Evolutionary conservation across 2,888 invertebrate species (phyloP).

Genomic region (Zele albiditarsus): DNA sequence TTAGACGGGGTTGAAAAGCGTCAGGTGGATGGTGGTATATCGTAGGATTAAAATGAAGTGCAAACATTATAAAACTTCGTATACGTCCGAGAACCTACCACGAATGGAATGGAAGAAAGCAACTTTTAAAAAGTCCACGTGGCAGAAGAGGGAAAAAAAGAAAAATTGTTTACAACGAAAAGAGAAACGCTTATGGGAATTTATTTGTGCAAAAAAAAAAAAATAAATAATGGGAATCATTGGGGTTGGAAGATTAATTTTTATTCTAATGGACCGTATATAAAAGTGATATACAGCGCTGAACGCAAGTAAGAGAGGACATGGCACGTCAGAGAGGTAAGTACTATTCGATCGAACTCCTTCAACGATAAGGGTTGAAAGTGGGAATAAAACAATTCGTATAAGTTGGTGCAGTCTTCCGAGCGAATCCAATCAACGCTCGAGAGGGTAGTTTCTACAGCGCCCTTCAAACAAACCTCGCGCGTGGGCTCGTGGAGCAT

Average conservation of each 20-base stretch:
- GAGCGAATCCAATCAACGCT: slow-evolving; percentile 55
- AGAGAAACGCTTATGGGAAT: slow-evolving; percentile 6
- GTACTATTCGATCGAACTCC: slow-evolving; percentile 28
- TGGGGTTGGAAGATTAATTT: slow-evolving; percentile 32
- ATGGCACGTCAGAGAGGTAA: slow-evolving; percentile 9
- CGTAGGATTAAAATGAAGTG: background rate
- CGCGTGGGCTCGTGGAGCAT: background rate
- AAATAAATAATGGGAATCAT: slow-evolving; percentile 5
- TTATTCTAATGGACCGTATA: slow-evolving; percentile 23
- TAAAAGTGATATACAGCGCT: background rate
- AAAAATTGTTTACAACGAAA: background rate
- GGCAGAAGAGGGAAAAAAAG: slow-evolving; percentile 2
- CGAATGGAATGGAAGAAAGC: no score
- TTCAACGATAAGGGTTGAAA: slow-evolving; percentile 24
- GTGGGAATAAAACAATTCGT: slow-evolving; percentile 34
- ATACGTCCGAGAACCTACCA: no score
- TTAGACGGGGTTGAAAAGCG: slow-evolving; percentile 17
- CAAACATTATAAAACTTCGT: background rate
- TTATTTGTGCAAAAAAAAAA: background rate
- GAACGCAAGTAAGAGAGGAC: background rate
- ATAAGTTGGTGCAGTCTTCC: slow-evolving; percentile 45
- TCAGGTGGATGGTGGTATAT: background rate
- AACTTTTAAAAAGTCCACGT: no score
- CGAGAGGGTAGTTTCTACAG: slow-evolving; percentile 38
- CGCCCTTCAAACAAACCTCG: slow-evolving; percentile 6